Evolutionary conservation across 2,113 vertebrate species (phyloP).

Genomic region (Amphiprion percula): DNA sequence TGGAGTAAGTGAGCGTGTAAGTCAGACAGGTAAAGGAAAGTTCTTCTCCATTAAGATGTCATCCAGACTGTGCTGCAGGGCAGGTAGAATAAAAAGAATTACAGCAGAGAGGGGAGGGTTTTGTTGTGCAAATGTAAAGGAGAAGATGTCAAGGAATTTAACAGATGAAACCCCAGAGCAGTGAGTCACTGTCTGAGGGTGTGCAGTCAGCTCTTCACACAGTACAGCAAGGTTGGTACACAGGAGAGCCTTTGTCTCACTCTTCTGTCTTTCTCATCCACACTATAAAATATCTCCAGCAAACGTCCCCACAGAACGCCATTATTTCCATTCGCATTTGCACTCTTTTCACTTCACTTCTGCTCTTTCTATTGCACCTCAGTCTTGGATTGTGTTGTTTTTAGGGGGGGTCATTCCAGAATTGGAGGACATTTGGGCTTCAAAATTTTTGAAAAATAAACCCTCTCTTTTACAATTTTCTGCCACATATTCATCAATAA

Average conservation of each 20-base stretch:
- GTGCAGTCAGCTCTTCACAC: constrained; percentile 2
- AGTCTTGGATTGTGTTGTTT: background rate
- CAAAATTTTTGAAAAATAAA: no score
- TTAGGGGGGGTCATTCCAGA: no score
- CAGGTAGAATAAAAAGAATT: constrained; percentile 52
- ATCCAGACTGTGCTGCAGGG: constrained; percentile 32
- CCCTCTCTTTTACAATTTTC: no score
- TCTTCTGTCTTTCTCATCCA: constrained; percentile 51
- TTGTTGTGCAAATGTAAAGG: constrained; percentile 1
- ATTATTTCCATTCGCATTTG: constrained; percentile 13
- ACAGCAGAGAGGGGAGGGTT: constrained; percentile 13
- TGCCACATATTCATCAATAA: no score
- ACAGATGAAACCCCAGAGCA: constrained; percentile 52
- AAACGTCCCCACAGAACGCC: constrained; percentile 7
- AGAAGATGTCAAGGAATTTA: constrained; percentile 40
- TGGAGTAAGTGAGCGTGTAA: background rate
- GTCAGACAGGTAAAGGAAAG: background rate
- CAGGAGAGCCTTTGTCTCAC: constrained; percentile 55
- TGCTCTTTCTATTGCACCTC: background rate
- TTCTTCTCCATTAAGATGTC: constrained; percentile 41
- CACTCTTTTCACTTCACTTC: background rate
- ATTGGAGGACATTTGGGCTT: no score
- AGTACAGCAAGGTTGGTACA: constrained; percentile 27
- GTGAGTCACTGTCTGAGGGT: constrained; percentile 67
- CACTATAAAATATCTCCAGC: constrained; percentile 34